These are phyloP conservation scores for Phyllotis vaccarum DNA, from an alignment of 2,797 vertebrate genomes.

Conservation along the genomic window DNA sequence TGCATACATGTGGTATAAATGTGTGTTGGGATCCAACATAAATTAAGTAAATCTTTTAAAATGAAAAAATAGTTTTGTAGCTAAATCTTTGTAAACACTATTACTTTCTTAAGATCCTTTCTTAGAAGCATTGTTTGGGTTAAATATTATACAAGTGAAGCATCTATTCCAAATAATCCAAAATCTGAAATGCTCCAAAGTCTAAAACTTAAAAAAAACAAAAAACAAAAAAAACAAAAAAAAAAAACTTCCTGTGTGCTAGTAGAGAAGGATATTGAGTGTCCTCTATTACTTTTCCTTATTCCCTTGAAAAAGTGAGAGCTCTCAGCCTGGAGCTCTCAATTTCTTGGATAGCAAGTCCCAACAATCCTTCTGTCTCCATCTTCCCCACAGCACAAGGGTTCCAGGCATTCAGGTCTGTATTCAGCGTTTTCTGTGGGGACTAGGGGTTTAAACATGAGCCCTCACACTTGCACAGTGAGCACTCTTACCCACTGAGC, in stretches of 20 bases:
- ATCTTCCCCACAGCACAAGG: not conserved
- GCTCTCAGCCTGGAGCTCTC: not conserved
- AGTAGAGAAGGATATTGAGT: not conserved
- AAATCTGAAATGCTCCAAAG: not conserved
- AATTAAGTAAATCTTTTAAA: not conserved
- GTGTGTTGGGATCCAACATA: too few relatives aligned
- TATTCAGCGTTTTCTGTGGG: not conserved
- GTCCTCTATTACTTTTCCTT: not conserved
- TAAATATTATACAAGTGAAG: not conserved
- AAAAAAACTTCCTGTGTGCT: not conserved
- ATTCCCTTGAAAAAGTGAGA: not conserved
- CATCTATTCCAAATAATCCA: not conserved
- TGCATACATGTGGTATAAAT: not conserved
- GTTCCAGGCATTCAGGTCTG: not conserved
- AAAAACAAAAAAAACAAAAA: too few relatives aligned
- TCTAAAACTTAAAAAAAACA: not conserved
- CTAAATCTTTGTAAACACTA: not conserved
- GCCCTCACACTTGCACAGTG: not conserved
- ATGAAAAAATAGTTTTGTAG: not conserved
- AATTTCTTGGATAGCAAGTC: too few relatives aligned
- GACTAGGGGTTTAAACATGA: not conserved
- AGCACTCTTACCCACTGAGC: not conserved
- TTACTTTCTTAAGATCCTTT: not conserved
- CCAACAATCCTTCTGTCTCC: not conserved
- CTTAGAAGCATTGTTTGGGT: not conserved